Percentiles rank a stretch among this genome's conserved stretches.
These are phyloP conservation scores for Peromyscus melanophrys DNA, from an alignment of 2,797 vertebrate genomes.

Conservation along the genomic window DNA sequence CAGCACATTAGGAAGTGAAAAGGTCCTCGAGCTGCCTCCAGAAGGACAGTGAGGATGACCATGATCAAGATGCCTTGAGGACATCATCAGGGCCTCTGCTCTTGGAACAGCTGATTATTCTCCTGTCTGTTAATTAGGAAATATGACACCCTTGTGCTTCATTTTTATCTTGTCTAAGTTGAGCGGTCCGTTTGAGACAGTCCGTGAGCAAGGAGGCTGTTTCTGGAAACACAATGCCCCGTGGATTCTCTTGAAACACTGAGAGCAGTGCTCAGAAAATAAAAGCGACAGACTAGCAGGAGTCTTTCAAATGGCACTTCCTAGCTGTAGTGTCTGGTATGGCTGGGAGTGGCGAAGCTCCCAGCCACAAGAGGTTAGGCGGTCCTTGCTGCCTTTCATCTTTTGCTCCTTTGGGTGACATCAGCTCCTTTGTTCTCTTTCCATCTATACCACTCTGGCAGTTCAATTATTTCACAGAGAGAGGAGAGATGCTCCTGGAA, in stretches of 20 bases:
- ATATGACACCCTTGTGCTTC: background rate
- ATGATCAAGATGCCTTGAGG: background rate
- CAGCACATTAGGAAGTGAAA: background rate
- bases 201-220: constrained; percentile 40
- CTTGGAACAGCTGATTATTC: background rate
- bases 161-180: constrained; percentile 54
- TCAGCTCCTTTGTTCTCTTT: background rate
- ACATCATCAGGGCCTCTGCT: background rate
- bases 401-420: background rate
- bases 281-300: background rate
- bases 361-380: fast-evolving
- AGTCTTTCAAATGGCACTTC: background rate
- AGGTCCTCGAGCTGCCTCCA: background rate
- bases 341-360: background rate
- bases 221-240: constrained; percentile 46
- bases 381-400: background rate
- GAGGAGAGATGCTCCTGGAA: constrained; percentile 31
- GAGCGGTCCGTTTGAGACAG: constrained; percentile 65
- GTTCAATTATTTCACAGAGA: background rate
- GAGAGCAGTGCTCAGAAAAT: constrained; percentile 46
- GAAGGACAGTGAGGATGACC: background rate
- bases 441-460: background rate
- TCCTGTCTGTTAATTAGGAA: constrained; percentile 57
- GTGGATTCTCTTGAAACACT: background rate
- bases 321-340: background rate